These are phyloP conservation scores for Ennomos erosarius DNA, from an alignment of 2,888 invertebrate species.

Conservation along the genomic window DNA sequence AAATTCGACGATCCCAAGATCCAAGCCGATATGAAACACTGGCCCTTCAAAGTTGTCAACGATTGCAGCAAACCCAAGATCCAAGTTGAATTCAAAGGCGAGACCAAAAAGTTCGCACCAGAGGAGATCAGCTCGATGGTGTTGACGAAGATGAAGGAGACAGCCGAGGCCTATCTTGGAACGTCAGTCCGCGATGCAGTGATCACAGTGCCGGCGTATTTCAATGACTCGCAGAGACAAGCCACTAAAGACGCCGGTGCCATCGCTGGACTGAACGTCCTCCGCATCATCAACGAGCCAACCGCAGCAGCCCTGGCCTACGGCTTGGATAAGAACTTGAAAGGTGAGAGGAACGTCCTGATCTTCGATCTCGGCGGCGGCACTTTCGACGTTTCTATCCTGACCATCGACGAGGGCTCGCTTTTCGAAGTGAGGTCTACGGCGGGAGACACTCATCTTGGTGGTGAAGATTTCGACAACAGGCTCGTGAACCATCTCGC, in stretches of 20 bases:
- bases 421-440: constrained; percentile 89
- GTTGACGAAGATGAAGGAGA: constrained; percentile 92
- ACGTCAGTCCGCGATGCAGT: constrained; percentile 88
- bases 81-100: constrained; percentile 87
- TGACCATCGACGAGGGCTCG: constrained; percentile 91
- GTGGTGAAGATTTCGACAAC: constrained; percentile 87
- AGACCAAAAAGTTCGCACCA: constrained; percentile 87
- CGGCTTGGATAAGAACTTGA: constrained; percentile 5
- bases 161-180: constrained; percentile 90
- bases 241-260: constrained; percentile 95
- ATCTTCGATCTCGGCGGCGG: constrained; percentile 89
- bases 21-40: constrained; percentile 92
- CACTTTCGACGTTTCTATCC: constrained; percentile 93
- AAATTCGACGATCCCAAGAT: constrained; percentile 89
- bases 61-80: constrained; percentile 88
- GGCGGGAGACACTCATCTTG: constrained; percentile 89
- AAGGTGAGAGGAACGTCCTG: constrained; percentile 4
- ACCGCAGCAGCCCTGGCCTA: constrained; percentile 7
- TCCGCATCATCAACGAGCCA: constrained; percentile 9
- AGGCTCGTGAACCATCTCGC: constrained; percentile 69
- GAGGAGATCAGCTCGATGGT: constrained; percentile 92
- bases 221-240: constrained; percentile 90
- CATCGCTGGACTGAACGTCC: constrained; percentile 3
- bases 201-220: constrained; percentile 92
- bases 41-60: constrained; percentile 91